Percentiles rank a stretch among this genome's conserved stretches.
Conservation (phyloP, 1,140 invertebrate genomes). For the Rhizoglyphus robini region DNA sequence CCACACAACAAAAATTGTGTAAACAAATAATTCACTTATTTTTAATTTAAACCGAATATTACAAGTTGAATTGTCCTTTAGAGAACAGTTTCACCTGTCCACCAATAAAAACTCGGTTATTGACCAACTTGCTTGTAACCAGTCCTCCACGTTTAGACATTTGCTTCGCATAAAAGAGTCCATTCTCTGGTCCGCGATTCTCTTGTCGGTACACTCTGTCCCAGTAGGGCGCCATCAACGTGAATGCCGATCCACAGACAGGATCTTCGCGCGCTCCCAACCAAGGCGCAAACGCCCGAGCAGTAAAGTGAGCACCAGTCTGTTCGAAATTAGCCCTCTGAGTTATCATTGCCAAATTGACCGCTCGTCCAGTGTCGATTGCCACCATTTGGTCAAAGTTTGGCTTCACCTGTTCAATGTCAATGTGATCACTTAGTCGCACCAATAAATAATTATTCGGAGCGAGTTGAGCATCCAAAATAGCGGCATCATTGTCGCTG, state of each 20-base stretch:
- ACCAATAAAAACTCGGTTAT: not conserved
- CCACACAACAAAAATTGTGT: too few species aligned
- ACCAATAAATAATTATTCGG: not conserved
- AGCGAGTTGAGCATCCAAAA: not conserved
- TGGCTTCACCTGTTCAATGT: not conserved
- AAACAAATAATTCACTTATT: too few species aligned
- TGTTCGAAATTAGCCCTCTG: conserved; percentile 24
- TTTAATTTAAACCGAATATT: too few species aligned
- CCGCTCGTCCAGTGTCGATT: conserved; percentile 22
- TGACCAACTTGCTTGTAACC: not conserved
- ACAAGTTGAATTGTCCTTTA: not conserved
- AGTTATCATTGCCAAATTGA: conserved; percentile 27
- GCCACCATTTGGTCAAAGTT: conserved; percentile 22
- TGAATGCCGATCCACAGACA: conserved; percentile 42
- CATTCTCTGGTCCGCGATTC: not conserved
- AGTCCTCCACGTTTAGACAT: not conserved
- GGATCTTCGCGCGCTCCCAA: conserved; percentile 45
- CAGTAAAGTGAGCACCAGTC: conserved; percentile 37
- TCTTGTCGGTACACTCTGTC: too few species aligned
- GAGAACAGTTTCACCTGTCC: not conserved
- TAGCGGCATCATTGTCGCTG: too few species aligned
- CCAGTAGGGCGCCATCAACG: conserved; percentile 22
- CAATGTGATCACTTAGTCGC: not conserved
- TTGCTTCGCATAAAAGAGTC: not conserved
- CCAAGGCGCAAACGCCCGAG: conserved; percentile 47